Evolutionary conservation across 1,140 invertebrate species (phyloP).

Genomic region (Bombus difficillimus): DNA sequence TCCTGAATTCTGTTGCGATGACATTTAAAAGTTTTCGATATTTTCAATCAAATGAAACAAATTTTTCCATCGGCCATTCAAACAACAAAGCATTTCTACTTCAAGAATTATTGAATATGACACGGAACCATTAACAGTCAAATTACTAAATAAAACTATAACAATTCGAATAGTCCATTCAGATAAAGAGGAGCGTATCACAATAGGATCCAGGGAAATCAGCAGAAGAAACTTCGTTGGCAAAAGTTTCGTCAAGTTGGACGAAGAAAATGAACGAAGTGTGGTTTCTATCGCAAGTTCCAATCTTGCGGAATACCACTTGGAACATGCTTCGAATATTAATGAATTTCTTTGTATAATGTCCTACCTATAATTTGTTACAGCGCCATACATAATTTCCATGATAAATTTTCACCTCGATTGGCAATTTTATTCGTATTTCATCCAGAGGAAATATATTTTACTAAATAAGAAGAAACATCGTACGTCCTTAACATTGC

Average conservation of each 20-base stretch:
- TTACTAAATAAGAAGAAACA: background rate
- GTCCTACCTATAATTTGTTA: slow-evolving; percentile 18
- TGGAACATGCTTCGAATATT: slow-evolving; percentile 44
- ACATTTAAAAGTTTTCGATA: too few relatives aligned
- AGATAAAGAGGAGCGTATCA: slow-evolving; percentile 27
- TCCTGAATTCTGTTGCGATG: background rate
- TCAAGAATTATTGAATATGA: background rate
- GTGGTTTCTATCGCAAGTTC: slow-evolving; percentile 45
- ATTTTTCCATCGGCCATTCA: background rate
- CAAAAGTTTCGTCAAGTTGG: slow-evolving; percentile 49
- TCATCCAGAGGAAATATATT: too few relatives aligned
- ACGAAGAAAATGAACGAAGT: slow-evolving; percentile 42
- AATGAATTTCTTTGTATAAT: slow-evolving; percentile 28
- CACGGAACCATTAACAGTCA: background rate
- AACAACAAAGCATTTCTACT: too few relatives aligned
- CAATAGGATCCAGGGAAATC: slow-evolving; percentile 49
- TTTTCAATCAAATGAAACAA: too few relatives aligned
- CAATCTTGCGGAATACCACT: slow-evolving; percentile 35
- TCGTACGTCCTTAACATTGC: too few relatives aligned
- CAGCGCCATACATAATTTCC: background rate
- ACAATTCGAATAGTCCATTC: slow-evolving; percentile 27
- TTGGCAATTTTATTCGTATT: too few relatives aligned
- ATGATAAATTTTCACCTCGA: too few relatives aligned
- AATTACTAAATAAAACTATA: slow-evolving; percentile 33
- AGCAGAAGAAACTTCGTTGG: slow-evolving; percentile 48